Base-by-base conservation (phyloP, 2,888 invertebrate species). In the Theretra japonica region DNA sequence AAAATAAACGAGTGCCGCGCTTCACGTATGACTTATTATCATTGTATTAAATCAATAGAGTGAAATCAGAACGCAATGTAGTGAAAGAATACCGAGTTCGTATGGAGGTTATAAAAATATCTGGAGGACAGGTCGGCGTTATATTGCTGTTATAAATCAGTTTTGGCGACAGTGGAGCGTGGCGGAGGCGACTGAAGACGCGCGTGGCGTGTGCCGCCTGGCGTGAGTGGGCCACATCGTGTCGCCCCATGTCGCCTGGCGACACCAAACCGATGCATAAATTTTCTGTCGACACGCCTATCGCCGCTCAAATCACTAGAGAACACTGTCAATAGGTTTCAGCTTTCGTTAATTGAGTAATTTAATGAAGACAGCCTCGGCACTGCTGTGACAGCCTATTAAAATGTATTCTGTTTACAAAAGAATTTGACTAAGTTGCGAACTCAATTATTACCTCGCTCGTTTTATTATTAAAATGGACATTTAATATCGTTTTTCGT, bases 101-200 rank as follows among this genome's bases (percentile, higher is more conserved):
- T 88, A 89, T 87, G 86, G 83, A 86, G 86, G 90, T 90, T 92
- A 92, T 92, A 90, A 92, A 92, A 93, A 91, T 93, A 91, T 90
- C 89, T 90, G 84, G 89, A 89, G 91, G 93, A 90, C 90, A 91
- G 90, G 85, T 89, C 85, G 86, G 89, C 90, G 89, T 89, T 92
- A 93, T 93, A 94, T 93, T 93, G 90, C 88, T 79, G 89, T 88
- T 92, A 93, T 94, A 94, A 94, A 94, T 94, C 94, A 94, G 85
- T 79, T 79, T 74, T 60, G 82, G 88, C 84, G 90, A 90, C 88
- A 84, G 84, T 82, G 76, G 83, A 85, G 81, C 79, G 86, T 81
- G 83, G 86, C 82, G 81, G 73, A 75, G 80, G 79, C 81, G 81
- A 81, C 79, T 82, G 79, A 76, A 79, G 79, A 71, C 76, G 76